Base-by-base conservation (phyloP, 2,113 vertebrate species). In the Marmota flaviventris region DNA sequence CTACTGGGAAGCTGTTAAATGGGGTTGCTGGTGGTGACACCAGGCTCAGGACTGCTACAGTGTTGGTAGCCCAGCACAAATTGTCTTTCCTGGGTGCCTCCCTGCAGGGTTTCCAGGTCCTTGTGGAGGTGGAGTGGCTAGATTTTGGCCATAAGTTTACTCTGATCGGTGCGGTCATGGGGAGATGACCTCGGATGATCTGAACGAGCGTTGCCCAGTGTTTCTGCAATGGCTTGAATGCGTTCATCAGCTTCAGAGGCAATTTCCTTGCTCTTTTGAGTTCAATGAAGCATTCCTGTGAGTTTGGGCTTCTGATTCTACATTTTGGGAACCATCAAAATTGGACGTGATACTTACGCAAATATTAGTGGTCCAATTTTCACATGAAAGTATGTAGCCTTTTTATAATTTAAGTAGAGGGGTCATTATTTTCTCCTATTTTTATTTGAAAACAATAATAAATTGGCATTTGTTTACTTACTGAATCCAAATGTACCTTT, bases 221-320 rank as follows among this genome's bases (percentile, higher is more conserved):
- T 99, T 99, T 89, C 98, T 99, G 96, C 99, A 99, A 98, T 99
- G 99, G 99, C 99, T 99, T 94, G 99, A 99, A 98, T 99, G 99
- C 12, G 99, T 99, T 92, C 99, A 99, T 97, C 99, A 99, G 98
- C 37, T 37, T 37, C 37, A 37, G 37, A 37, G 37, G 37, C 37
- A 37, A 37, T 37, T 37, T 37, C 37, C 37, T 37, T 37, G 37
- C 37, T 37, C 37, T 37, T 37, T 37, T 37, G 37, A 37, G 37
- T 37, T 37, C 37, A 37, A 37, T 37, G 37, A 37, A 37, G 37
- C 37, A 37, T 37, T 37, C 37, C 37, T 37, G 37, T 37, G 37
- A 37, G 37, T 37, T 37, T 99, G 39, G 4, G 39, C 39, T 39
- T 39, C 39, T 34, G 93, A 86, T 79, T 93, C 79, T 97, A 85